phyloP scores from a whole-genome alignment of 64 coral and sea anemone species.

The Montipora efflorescens region DNA sequence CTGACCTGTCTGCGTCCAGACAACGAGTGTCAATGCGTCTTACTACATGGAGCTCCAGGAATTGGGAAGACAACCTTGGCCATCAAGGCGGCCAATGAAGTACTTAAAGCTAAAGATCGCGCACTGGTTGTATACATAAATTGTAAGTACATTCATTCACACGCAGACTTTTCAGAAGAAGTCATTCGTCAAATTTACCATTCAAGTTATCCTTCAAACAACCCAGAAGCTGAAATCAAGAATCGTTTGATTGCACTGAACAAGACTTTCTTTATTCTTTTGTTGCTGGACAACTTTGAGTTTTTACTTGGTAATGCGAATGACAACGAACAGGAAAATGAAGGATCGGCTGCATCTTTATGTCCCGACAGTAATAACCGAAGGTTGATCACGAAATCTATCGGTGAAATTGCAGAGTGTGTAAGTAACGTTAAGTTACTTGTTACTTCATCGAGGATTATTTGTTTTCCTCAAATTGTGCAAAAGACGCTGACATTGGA shows the following conservation, averaged over 20 bases:
- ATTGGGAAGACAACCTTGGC: no score
- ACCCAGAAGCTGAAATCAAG: not conserved
- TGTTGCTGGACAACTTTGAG: conserved; percentile 24
- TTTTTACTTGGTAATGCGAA: not conserved
- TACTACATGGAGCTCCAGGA: no score
- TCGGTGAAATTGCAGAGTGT: not conserved
- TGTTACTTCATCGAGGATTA: not conserved
- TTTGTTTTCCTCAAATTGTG: not conserved
- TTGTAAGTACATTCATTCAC: no score
- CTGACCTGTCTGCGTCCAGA: no score
- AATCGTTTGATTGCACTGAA: not conserved
- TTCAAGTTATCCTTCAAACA: not conserved
- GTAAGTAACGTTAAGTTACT: conserved; percentile 5
- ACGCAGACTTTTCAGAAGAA: no score
- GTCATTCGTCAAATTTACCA: not conserved
- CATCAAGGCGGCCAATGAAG: no score
- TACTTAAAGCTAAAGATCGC: no score
- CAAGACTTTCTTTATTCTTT: not conserved
- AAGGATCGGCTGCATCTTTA: no score
- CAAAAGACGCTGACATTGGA: not conserved
- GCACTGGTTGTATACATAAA: no score
- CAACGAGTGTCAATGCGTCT: rapidly evolving
- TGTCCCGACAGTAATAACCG: no score
- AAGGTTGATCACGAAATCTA: not conserved
- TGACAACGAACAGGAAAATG: no score